A percentile compares a stretch with the other conserved stretches of the same genome.
Conservation (phyloP, 2,113 vertebrate genomes). For the Ursus arctos region DNA sequence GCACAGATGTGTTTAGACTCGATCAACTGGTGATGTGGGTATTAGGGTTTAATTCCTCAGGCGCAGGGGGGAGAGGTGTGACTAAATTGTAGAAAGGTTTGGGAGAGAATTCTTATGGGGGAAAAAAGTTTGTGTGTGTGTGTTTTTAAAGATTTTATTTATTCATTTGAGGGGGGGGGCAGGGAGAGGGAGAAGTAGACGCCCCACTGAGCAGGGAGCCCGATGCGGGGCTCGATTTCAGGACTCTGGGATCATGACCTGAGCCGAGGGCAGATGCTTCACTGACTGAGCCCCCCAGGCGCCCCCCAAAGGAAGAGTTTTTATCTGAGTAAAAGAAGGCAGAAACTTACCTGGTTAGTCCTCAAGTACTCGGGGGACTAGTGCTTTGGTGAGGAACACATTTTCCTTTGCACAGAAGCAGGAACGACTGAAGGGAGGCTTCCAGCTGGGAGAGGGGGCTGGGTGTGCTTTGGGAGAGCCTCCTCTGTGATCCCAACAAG, state of each 20-base stretch:
- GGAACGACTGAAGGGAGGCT: neutral
- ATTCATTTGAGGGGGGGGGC: too few relatives aligned
- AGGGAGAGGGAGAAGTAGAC: too few relatives aligned
- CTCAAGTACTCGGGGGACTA: neutral
- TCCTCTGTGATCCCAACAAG: neutral
- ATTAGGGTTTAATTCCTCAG: conserved; percentile 20
- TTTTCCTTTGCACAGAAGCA: neutral
- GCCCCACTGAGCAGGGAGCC: too few relatives aligned
- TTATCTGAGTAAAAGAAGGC: neutral
- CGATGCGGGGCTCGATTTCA: too few relatives aligned
- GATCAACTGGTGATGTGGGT: neutral
- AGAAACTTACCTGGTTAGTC: neutral
- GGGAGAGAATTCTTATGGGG: neutral
- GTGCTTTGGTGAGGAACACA: neutral
- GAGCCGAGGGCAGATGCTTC: too few relatives aligned
- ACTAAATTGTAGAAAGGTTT: neutral
- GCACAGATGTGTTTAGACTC: conserved; percentile 33
- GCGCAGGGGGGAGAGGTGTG: neutral
- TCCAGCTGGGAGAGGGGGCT: neutral
- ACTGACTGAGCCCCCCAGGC: too few relatives aligned
- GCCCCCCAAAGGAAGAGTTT: neutral
- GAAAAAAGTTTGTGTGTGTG: neutral
- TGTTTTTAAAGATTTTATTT: too few relatives aligned
- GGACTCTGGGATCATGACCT: too few relatives aligned
- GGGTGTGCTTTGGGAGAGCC: neutral